Evolutionary conservation across 2,113 vertebrate species (phyloP).

Genomic region (Albula glossodonta): DNA sequence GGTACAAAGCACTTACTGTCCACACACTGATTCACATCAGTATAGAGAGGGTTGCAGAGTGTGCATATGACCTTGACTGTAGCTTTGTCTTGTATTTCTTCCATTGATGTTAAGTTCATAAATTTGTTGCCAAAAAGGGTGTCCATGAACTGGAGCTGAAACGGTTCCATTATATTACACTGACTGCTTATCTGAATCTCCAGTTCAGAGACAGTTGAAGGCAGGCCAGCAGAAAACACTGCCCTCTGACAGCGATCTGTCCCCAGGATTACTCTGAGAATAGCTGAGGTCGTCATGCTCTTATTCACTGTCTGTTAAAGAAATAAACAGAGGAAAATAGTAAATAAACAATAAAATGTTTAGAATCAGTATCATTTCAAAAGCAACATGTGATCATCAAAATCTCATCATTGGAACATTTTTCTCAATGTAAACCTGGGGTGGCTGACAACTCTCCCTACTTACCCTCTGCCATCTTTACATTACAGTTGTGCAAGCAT

Average conservation of each 20-base stretch:
- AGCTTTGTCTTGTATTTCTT: neutral
- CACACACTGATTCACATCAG: neutral
- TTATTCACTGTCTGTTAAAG: no score
- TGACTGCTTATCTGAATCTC: neutral
- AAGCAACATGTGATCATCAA: no score
- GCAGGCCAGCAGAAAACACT: neutral
- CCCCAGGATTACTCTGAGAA: conserved; percentile 10
- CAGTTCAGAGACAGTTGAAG: conserved; percentile 6
- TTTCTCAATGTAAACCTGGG: no score
- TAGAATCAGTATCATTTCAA: no score
- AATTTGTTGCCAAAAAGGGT: neutral
- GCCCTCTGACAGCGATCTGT: neutral
- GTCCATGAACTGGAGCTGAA: conserved; percentile 11
- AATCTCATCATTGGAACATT: no score
- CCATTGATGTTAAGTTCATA: conserved; percentile 5
- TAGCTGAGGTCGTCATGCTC: neutral
- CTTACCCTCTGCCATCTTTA: no score
- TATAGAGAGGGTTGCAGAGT: neutral
- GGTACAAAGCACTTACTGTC: neutral
- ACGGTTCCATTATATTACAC: neutral
- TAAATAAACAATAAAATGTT: no score
- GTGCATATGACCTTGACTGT: neutral
- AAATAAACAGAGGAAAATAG: no score
- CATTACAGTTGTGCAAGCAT: no score
- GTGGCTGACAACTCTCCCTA: no score